Evolutionary conservation across 2,888 invertebrate species (phyloP), one percentile per base, ranked within the genome.

Genomic region (Macaria notata): DNA sequence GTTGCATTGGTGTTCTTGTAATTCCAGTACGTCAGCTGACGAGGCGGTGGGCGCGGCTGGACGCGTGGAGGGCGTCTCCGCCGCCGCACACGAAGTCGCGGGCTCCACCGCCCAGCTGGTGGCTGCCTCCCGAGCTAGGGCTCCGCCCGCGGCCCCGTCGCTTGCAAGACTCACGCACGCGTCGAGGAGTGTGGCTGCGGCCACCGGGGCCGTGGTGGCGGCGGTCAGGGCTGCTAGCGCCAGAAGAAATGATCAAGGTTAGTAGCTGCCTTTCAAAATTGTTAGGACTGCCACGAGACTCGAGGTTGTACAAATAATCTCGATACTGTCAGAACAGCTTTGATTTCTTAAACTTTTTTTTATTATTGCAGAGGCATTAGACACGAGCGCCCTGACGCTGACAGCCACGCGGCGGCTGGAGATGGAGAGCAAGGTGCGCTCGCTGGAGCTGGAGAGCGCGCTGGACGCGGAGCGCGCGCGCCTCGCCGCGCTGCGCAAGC

Each of bases 351-450:
- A 36, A 36, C 7, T 36, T 36, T 36, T 33, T 4, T 36, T 7
- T 7, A 7, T 36, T 4, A 36, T 36, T 4, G 33, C 92, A 95
- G 98, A 97, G 75, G 96, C 98, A 54, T 92, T 98, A 69, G 99
- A 99, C 87, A 95, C 99, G 72, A 94, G 96, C 3, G 95, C 96
- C 67, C 85, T 99, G 63, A 95, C 97, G 44, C 93, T 99, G 64
- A 99, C 99, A 81, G 98, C 98, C 81, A 97, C 98, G 1, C 98
- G 99, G 78, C 94, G 97, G 41, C 92, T 97, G 71, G 99, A 99
- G 92, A 99, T 99, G 97, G 99, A 99, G 86, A 95, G 98, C 66
- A 98, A 98, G 88, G 98, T 99, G 45, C 94, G 96, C 74, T 96
- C 99, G 59, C 92, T 99, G 66, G 98, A 99, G 88, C 91, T 99